Percentiles rank a stretch among this genome's conserved stretches.
phyloP scores from a whole-genome alignment of 53 echinoderm and acorn worm genomes.

The Henricia sp. region DNA sequence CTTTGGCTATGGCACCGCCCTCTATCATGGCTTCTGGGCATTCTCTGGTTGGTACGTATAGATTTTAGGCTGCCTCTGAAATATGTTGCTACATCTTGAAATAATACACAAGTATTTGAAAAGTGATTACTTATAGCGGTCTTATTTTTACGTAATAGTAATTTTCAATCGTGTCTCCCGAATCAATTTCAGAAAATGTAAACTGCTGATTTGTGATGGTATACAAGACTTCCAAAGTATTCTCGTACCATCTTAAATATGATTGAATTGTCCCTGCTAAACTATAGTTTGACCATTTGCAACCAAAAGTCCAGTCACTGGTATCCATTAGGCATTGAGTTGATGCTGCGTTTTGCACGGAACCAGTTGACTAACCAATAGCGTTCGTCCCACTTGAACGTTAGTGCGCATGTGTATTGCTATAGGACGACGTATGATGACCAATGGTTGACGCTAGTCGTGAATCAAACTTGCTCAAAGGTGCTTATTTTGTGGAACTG shows the following conservation, averaged over 20 bases:
- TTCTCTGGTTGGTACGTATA: not conserved
- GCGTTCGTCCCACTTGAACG: too few relatives aligned
- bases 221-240: not conserved
- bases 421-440: not conserved
- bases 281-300: not conserved
- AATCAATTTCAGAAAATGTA: not conserved
- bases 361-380: too few relatives aligned
- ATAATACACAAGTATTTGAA: too few relatives aligned
- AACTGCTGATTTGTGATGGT: not conserved
- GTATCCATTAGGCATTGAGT: too few relatives aligned
- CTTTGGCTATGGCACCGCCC: not conserved
- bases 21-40: not conserved
- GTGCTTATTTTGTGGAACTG: not conserved
- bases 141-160: not conserved
- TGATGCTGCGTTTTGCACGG: too few relatives aligned
- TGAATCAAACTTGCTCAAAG: too few relatives aligned
- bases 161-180: not conserved
- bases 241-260: too few relatives aligned
- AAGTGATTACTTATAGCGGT: not conserved
- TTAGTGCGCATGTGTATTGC: not conserved
- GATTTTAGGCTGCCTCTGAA: not conserved
- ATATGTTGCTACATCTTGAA: not conserved
- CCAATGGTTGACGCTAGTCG: too few relatives aligned
- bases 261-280: not conserved
- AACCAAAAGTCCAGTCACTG: not conserved